These are phyloP conservation scores for Oreonectes daqikongensis DNA, from an alignment of 2,797 vertebrate genomes.

Conservation along the genomic window DNA sequence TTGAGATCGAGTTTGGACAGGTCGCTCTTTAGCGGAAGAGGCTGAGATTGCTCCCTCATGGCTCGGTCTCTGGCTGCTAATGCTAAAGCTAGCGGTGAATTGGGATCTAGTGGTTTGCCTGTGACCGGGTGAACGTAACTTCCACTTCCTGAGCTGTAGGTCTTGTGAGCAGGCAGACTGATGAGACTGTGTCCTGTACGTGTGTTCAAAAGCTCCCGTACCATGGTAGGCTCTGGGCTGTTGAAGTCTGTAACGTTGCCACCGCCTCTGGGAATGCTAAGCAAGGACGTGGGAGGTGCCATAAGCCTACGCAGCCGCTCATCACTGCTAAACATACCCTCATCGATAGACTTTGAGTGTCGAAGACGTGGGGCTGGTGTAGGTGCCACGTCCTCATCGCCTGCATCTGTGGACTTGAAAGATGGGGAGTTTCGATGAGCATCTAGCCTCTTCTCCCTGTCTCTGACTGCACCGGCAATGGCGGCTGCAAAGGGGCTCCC, in stretches of 20 bases:
- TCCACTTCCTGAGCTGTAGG: constrained; percentile 67
- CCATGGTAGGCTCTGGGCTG: constrained; percentile 70
- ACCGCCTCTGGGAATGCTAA: constrained; percentile 67
- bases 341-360: constrained; percentile 82
- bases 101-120: constrained; percentile 85
- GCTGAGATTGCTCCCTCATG: constrained; percentile 84
- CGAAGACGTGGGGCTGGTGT: constrained; percentile 73
- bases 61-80: constrained; percentile 87
- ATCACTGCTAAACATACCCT: constrained; percentile 78
- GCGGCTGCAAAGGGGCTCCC: constrained; percentile 84
- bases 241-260: constrained; percentile 78
- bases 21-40: constrained; percentile 64
- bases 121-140: constrained; percentile 86
- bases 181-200: constrained; percentile 79
- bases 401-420: constrained; percentile 86
- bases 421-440: constrained; percentile 85
- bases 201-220: constrained; percentile 68
- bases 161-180: constrained; percentile 68
- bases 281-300: constrained; percentile 70
- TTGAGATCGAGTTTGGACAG: constrained; percentile 83
- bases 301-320: constrained; percentile 76
- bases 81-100: constrained; percentile 85
- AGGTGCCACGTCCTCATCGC: constrained; percentile 80
- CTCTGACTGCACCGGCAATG: constrained; percentile 83
- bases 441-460: constrained; percentile 86